Base-by-base conservation (phyloP, 2,797 vertebrate species). In the Dallia pectoralis region DNA sequence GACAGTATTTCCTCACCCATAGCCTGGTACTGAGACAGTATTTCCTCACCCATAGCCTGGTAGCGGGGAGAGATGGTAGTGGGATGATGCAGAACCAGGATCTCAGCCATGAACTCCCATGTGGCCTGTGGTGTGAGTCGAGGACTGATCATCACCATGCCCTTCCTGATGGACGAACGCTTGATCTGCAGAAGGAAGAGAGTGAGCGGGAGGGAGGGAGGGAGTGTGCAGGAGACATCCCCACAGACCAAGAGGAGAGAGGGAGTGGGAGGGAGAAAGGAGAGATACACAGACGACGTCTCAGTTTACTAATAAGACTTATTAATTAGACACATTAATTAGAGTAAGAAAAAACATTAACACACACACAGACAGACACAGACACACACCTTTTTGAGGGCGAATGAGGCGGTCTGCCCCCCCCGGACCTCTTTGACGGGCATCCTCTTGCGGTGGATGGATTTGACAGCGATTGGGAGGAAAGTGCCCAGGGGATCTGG, bases 91-190 rank as follows among this genome's bases (percentile, higher is more conserved):
- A 98, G 91, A 71, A 98, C 96, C 66, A 98, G 87, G 82, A 98
- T 98, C 89, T 98, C 97, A 0, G 97, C 97, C 89, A 98, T 97
- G 85, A 98, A 98, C 87, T 98, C 97, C 97, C 97, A 98, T 0
- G 95, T 97, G 0, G 97, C 97, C 84, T 96, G 96, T 53, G 97
- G 97, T 85, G 95, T 96, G 79, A 98, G 76, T 70, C 94, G 95
- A 0, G 96, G 96, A 2, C 96, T 97, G 59, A 98, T 95, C 97
- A 98, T 98, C 79, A 98, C 97, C 97, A 98, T 98, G 75, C 97
- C 97, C 81, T 98, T 98, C 83, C 97, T 91, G 85, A 98, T 98
- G n/a, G 95, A 95, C 0, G 97, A 97, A 40, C 97, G 95, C 79
- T 98, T 98, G 84, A 98, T 96, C 97, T 97, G 88, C 3, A 2